These are phyloP conservation scores for Nipponia nippon DNA, from an alignment of 2,113 vertebrate genomes.

Conservation along the genomic window DNA sequence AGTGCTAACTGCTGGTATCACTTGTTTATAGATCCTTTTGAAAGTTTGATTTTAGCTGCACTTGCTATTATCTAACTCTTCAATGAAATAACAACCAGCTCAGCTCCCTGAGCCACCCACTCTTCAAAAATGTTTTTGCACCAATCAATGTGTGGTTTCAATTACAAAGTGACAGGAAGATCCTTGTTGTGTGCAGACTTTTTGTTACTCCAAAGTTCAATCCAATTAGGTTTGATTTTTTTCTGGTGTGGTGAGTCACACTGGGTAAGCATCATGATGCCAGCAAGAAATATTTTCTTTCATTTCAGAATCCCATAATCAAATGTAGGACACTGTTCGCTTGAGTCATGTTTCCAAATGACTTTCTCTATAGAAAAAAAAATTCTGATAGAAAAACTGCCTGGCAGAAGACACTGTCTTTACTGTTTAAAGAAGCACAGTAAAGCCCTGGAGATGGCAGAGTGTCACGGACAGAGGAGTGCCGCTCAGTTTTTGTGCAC, in stretches of 20 bases:
- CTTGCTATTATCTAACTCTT: not conserved
- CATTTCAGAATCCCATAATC: not conserved
- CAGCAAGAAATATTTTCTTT: not conserved
- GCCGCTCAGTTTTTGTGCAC: not conserved
- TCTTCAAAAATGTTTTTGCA: not conserved
- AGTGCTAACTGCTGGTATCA: not conserved
- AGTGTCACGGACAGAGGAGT: too few species aligned
- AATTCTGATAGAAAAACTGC: not conserved
- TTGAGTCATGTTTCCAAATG: not conserved
- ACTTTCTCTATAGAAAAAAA: not conserved
- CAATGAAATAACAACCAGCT: not conserved
- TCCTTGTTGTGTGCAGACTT: slow-evolving; percentile 33
- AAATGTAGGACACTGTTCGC: not conserved
- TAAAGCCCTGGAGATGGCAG: not conserved
- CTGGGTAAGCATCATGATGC: slow-evolving; percentile 5
- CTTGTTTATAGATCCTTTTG: not conserved
- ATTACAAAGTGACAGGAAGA: slow-evolving; percentile 24
- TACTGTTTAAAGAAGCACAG: not conserved
- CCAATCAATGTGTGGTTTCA: not conserved
- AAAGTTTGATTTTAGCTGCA: not conserved
- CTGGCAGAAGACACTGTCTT: not conserved
- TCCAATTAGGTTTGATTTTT: slow-evolving; percentile 37
- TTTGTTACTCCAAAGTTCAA: slow-evolving; percentile 52
- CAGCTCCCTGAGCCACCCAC: not conserved
- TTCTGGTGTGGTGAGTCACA: not conserved